phyloP scores from a whole-genome alignment of 1,140 invertebrate genomes.

The Acromyrmex charruanus region DNA sequence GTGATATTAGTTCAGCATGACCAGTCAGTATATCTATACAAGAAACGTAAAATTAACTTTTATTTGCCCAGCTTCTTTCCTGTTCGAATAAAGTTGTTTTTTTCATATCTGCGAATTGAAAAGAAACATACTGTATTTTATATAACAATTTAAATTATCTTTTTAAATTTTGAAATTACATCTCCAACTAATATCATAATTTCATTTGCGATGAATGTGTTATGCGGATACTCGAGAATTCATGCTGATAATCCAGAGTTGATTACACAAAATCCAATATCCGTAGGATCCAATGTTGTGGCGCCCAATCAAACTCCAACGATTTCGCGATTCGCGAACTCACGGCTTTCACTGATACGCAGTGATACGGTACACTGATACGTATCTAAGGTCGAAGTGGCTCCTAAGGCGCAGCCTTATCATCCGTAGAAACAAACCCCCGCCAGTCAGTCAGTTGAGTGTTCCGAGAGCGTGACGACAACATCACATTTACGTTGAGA shows the following conservation, averaged over 20 bases:
- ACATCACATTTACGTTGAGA: constrained; percentile 64
- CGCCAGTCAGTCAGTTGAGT: constrained; percentile 50
- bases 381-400: constrained; percentile 55
- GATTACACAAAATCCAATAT: not conserved
- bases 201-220: not conserved
- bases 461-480: constrained; percentile 47
- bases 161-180: not conserved
- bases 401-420: constrained; percentile 44
- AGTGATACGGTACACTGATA: constrained; percentile 15
- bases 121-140: not conserved
- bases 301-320: not conserved
- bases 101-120: not conserved
- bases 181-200: not conserved
- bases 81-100: not conserved
- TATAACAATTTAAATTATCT: not conserved
- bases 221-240: not conserved
- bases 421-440: constrained; percentile 41
- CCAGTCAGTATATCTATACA: not conserved
- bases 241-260: not conserved
- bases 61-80: not conserved
- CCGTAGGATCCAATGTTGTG: no score
- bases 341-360: constrained; percentile 32
- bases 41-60: not conserved
- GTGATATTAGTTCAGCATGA: constrained; percentile 12
- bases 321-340: constrained; percentile 1